Percentiles rank a stretch among this genome's conserved stretches.
These are phyloP conservation scores for Glandiceps talaboti DNA, from an alignment of 53 echinoderm and acorn worm genomes.

Conservation along the genomic window DNA sequence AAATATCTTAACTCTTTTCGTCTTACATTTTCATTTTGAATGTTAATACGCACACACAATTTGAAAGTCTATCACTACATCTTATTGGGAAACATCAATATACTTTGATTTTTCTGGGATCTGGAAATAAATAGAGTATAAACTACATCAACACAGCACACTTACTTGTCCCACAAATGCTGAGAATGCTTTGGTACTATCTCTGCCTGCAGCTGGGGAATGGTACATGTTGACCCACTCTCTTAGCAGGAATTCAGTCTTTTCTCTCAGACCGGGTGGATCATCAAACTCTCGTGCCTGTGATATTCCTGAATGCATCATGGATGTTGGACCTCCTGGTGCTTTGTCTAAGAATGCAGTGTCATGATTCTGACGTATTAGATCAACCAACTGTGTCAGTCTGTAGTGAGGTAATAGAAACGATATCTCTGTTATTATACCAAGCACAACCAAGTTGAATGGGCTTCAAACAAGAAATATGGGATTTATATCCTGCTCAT, in stretches of 20 bases:
- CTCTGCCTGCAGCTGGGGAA: constrained; percentile 88
- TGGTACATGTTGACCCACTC: constrained; percentile 99
- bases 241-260: constrained; percentile 94
- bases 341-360: constrained; percentile 95
- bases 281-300: constrained; percentile 98
- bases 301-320: constrained; percentile 99
- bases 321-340: constrained; percentile 95
- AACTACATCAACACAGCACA: too few relatives aligned
- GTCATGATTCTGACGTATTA: constrained; percentile 91
- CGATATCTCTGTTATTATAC: too few relatives aligned
- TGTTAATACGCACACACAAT: too few relatives aligned
- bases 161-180: constrained; percentile 94
- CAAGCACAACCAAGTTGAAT: too few relatives aligned
- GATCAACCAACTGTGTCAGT: constrained; percentile 78
- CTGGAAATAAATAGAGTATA: too few relatives aligned
- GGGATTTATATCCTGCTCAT: too few relatives aligned
- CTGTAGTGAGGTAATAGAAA: constrained; percentile 18
- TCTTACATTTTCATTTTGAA: too few relatives aligned
- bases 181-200: constrained; percentile 94
- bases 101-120: too few relatives aligned
- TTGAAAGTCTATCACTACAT: too few relatives aligned
- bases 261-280: constrained; percentile 91
- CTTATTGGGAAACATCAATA: too few relatives aligned
- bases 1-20: too few relatives aligned
- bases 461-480: too few relatives aligned